A percentile compares a stretch with the other conserved stretches of the same genome.
These are phyloP conservation scores for Nemotelus pantherinus DNA, from an alignment of 2,888 invertebrate genomes.

Conservation along the genomic window DNA sequence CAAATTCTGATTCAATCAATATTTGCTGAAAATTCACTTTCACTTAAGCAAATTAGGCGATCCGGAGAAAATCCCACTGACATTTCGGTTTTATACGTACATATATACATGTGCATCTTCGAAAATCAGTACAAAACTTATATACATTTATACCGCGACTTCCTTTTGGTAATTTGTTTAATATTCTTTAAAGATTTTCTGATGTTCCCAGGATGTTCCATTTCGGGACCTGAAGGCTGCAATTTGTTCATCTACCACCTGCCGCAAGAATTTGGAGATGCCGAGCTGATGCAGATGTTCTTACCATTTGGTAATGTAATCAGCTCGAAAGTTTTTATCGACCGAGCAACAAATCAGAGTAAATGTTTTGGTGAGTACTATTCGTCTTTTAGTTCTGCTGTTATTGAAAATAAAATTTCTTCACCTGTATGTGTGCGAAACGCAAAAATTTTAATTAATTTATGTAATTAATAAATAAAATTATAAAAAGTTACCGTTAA, in stretches of 20 bases:
- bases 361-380: slow-evolving; percentile 96
- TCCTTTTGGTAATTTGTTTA: slow-evolving; percentile 49
- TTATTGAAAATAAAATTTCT: not conserved
- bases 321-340: slow-evolving; percentile 99
- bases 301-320: slow-evolving; percentile 99
- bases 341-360: slow-evolving; percentile 99
- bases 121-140: slow-evolving; percentile 29
- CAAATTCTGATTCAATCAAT: no score
- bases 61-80: no score
- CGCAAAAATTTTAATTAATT: not conserved
- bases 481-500: no score
- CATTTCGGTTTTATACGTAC: no score
- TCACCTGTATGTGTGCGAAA: not conserved
- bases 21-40: no score
- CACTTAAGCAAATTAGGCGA: no score
- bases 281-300: slow-evolving; percentile 99
- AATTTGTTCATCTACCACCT: slow-evolving; percentile 99
- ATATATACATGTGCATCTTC: no score
- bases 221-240: slow-evolving; percentile 99
- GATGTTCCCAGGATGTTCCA: slow-evolving; percentile 88
- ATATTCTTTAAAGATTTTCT: slow-evolving; percentile 75
- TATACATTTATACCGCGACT: slow-evolving; percentile 16
- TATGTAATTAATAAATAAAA: no score
- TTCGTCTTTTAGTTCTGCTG: not conserved
- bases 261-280: slow-evolving; percentile 99